Evolutionary conservation across 2,797 vertebrate genomes (phyloP).

Genomic region (Hippopotamyrus pictus): DNA sequence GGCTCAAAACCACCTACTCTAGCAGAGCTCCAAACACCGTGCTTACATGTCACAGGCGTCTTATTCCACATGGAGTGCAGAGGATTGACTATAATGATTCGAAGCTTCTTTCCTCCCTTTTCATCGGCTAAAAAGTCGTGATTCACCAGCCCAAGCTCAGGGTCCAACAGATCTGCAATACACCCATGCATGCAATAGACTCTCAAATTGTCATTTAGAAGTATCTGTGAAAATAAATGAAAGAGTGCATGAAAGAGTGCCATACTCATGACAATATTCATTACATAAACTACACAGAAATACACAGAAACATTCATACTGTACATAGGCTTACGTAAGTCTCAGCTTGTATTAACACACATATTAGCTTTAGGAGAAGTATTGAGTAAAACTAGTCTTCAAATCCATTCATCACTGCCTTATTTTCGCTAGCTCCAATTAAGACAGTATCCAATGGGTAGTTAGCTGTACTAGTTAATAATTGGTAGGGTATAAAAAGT

Average conservation of each 20-base stretch:
- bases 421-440: background rate
- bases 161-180: background rate
- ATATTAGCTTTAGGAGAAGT: background rate
- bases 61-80: background rate
- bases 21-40: background rate
- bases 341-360: background rate
- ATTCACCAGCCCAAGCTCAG: background rate
- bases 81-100: background rate
- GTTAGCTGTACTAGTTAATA: background rate
- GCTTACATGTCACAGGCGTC: background rate
- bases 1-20: background rate
- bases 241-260: background rate
- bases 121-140: background rate
- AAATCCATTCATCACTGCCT: background rate
- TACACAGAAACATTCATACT: background rate
- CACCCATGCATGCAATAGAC: background rate
- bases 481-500: background rate
- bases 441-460: background rate
- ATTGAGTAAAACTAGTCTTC: background rate
- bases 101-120: background rate
- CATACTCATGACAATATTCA: background rate
- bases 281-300: background rate
- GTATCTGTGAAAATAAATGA: background rate
- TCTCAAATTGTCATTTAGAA: background rate
- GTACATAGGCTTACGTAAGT: background rate